phyloP scores from a whole-genome alignment of 2,888 invertebrate genomes.

The Melangyna quadrimaculata region DNA sequence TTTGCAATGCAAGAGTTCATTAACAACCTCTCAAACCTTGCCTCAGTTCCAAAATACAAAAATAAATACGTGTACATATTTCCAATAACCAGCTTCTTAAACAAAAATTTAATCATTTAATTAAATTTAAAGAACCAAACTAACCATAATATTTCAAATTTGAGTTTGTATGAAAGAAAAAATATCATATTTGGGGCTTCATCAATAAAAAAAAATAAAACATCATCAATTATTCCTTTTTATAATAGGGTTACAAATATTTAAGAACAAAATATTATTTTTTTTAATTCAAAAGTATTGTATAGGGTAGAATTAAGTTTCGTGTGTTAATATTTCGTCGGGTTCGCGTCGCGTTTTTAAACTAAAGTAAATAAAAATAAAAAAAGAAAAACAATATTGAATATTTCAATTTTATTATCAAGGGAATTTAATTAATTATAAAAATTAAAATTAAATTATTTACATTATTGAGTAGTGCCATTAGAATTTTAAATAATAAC shows the following conservation, averaged over 20 bases:
- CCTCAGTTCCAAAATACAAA: not conserved
- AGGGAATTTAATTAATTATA: not conserved
- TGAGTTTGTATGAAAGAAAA: not conserved
- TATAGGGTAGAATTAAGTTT: slow-evolving; percentile 58
- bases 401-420: slow-evolving; percentile 64
- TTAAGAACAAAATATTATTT: slow-evolving; percentile 51
- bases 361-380: slow-evolving; percentile 16
- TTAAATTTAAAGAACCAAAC: not conserved
- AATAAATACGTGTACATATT: too few relatives aligned
- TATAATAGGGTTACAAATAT: slow-evolving; percentile 39
- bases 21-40: not conserved
- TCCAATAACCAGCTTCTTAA: not conserved
- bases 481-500: slow-evolving; percentile 44
- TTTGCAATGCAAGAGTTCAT: not conserved
- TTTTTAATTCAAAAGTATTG: slow-evolving; percentile 11
- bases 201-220: not conserved
- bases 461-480: slow-evolving; percentile 58
- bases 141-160: not conserved
- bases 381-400: slow-evolving; percentile 33
- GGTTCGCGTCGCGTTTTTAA: slow-evolving; percentile 70
- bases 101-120: not conserved
- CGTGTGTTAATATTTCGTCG: slow-evolving; percentile 66
- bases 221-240: slow-evolving; percentile 24
- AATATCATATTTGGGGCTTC: not conserved
- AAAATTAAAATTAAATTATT: slow-evolving; percentile 14